A percentile compares a stretch with the other conserved stretches of the same genome.
Evolutionary conservation across 2,888 invertebrate genomes (phyloP).

Genomic region (Drosophila birchii): DNA sequence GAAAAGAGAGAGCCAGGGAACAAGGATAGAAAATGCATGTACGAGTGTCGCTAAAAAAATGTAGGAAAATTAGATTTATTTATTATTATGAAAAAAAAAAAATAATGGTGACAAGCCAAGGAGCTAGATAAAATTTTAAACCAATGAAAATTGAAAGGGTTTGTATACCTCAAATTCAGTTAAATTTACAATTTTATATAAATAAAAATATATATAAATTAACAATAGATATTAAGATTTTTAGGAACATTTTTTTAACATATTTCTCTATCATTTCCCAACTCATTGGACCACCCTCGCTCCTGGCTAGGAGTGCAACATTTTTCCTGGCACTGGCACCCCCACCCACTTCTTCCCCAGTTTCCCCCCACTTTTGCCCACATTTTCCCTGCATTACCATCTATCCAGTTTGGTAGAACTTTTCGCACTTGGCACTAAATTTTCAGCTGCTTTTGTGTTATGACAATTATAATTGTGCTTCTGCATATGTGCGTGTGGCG

Average conservation of each 20-base stretch:
- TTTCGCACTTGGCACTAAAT: slow-evolving; percentile 77
- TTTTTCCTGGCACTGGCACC: not conserved
- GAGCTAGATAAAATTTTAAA: not conserved
- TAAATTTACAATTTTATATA: not conserved
- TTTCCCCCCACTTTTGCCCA: not conserved
- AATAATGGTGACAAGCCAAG: too few species aligned
- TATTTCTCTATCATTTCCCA: not conserved
- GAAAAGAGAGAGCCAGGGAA: not conserved
- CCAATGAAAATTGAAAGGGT: not conserved
- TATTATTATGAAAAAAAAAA: too few species aligned
- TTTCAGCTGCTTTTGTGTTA: slow-evolving; percentile 79
- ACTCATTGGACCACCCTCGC: not conserved
- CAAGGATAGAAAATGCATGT: not conserved
- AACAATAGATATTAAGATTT: not conserved
- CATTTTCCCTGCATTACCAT: not conserved
- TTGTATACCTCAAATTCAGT: not conserved
- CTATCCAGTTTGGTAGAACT: slow-evolving; percentile 54
- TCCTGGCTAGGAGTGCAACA: not conserved
- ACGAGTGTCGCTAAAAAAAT: slow-evolving; percentile 9
- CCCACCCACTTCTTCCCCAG: not conserved
- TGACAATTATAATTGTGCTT: slow-evolving; percentile 79
- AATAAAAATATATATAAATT: not conserved
- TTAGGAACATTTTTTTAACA: not conserved
- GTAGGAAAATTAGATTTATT: not conserved
- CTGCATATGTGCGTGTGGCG: slow-evolving; percentile 47